Percentiles rank a stretch among this genome's conserved stretches.
phyloP scores from a whole-genome alignment of 2,113 vertebrate genomes.

The Lutjanus erythropterus region DNA sequence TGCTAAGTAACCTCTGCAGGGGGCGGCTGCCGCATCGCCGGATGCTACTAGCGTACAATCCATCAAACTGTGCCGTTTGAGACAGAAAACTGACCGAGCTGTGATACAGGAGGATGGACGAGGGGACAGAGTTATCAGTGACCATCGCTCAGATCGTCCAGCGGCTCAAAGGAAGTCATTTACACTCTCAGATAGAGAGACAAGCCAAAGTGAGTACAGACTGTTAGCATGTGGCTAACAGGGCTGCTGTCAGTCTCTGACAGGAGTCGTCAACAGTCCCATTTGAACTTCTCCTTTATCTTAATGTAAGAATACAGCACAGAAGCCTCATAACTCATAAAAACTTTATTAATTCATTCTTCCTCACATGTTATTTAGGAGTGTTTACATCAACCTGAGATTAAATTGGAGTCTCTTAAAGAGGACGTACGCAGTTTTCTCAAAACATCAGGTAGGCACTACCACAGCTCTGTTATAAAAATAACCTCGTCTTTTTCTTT shows the following conservation, averaged over 20 bases:
- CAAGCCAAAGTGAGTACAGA: conserved; percentile 93
- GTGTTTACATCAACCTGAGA: conserved; percentile 93
- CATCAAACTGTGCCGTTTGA: not conserved
- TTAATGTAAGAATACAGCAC: not conserved
- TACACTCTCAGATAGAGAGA: conserved; percentile 94
- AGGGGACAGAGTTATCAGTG: conserved; percentile 88
- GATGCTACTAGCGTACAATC: conserved; percentile 27
- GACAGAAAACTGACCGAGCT: no score
- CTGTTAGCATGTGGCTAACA: conserved; percentile 69
- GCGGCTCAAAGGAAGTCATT: conserved; percentile 89
- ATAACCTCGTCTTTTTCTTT: not conserved
- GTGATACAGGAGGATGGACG: conserved; percentile 83
- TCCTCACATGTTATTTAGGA: conserved; percentile 80
- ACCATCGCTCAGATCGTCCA: conserved; percentile 91
- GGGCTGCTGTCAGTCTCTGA: not conserved
- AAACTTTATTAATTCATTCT: not conserved
- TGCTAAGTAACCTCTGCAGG: conserved; percentile 78
- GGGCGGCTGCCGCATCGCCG: conserved; percentile 8
- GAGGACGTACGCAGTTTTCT: conserved; percentile 94
- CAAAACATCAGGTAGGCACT: conserved; percentile 88
- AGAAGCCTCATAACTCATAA: rapidly evolving
- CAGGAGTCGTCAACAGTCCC: not conserved
- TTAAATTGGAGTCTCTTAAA: conserved; percentile 93
- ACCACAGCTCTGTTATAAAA: not conserved
- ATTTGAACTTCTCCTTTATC: not conserved